A percentile compares a stretch with the other conserved stretches of the same genome.
phyloP scores from a whole-genome alignment of 2,113 vertebrate species.

The Equus quagga region DNA sequence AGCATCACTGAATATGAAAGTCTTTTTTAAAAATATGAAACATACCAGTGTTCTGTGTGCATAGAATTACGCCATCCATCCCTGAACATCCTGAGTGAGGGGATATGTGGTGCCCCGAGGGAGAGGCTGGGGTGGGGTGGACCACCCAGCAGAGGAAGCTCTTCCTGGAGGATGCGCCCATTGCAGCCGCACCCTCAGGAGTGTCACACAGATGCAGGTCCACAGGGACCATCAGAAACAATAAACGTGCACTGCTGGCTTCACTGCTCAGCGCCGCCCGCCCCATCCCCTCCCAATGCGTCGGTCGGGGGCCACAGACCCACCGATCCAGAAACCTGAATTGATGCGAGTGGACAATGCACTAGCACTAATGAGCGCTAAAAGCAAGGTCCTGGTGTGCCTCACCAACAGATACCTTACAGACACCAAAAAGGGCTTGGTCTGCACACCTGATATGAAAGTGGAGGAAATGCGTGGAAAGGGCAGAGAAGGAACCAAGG shows the following conservation, averaged over 20 bases:
- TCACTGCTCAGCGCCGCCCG: accelerated
- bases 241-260: background rate
- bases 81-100: accelerated
- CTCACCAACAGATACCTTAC: no score
- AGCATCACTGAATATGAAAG: background rate
- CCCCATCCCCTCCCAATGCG: no score
- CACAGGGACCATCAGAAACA: accelerated
- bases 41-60: background rate
- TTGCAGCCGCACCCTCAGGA: background rate
- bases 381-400: background rate
- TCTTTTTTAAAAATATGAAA: background rate
- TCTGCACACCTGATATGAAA: no score
- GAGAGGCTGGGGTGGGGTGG: background rate
- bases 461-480: accelerated
- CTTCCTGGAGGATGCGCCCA: background rate
- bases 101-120: accelerated
- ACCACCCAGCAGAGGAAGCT: background rate
- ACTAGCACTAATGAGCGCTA: background rate
- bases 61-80: accelerated
- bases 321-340: no score
- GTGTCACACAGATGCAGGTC: background rate
- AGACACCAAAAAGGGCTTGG: background rate
- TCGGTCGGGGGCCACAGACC: background rate
- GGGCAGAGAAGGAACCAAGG: no score
- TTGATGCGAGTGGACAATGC: no score